A percentile compares a stretch with the other conserved stretches of the same genome.
These are phyloP conservation scores for Rhinoderma darwinii DNA, from an alignment of 2,113 vertebrate species.

Conservation along the genomic window DNA sequence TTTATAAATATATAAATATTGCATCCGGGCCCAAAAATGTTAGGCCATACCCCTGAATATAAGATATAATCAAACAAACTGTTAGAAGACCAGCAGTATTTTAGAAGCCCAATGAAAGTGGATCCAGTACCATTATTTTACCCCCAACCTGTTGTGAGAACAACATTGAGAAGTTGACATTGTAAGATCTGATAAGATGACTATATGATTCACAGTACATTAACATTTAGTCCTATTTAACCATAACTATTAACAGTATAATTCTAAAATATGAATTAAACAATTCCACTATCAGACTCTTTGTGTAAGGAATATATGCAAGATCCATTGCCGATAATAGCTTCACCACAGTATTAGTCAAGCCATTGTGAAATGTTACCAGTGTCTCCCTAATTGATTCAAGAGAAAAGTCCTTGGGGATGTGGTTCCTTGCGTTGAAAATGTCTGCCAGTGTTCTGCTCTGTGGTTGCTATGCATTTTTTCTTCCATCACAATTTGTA, in stretches of 20 bases:
- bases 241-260: not conserved
- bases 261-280: not conserved
- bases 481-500: not conserved
- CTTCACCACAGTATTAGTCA: not conserved
- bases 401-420: not conserved
- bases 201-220: no score
- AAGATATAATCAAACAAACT: no score
- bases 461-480: constrained; percentile 11
- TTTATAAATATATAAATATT: no score
- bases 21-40: no score
- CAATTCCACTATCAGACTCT: not conserved
- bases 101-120: no score
- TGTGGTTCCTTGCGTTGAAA: not conserved
- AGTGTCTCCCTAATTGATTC: constrained; percentile 12
- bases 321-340: not conserved
- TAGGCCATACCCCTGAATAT: no score
- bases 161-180: no score
- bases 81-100: no score
- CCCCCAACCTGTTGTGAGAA: no score
- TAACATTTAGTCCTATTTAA: not conserved
- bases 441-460: not conserved
- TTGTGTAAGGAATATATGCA: not conserved
- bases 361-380: not conserved
- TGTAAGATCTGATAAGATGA: no score
- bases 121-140: no score